A percentile compares a stretch with the other conserved stretches of the same genome.
Evolutionary conservation across 1,140 invertebrate species (phyloP).

Genomic region (Sitodiplosis mosellana): DNA sequence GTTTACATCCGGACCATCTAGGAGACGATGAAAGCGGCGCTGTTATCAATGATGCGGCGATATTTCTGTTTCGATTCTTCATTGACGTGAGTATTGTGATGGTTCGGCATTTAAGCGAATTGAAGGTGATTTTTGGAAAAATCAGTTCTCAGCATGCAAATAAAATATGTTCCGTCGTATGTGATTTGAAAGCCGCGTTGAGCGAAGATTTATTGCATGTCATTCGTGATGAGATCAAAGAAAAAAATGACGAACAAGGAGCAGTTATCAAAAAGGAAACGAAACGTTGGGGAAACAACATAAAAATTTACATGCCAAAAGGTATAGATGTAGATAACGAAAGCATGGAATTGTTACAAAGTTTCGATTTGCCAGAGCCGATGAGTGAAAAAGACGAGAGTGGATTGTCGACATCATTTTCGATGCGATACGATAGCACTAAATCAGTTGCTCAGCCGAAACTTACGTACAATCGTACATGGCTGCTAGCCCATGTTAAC

Average conservation of each 20-base stretch:
- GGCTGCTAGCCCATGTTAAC: conserved; percentile 36
- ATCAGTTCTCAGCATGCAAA: conserved; percentile 26
- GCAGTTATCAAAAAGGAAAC: conserved; percentile 15
- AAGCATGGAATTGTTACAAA: conserved; percentile 23
- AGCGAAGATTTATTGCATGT: not conserved
- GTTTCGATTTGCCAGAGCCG: conserved; percentile 10
- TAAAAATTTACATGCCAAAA: conserved; percentile 21
- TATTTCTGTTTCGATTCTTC: conserved; percentile 40
- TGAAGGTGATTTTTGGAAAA: conserved; percentile 35
- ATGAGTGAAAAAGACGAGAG: conserved; percentile 22
- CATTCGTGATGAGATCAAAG: not conserved
- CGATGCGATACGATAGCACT: conserved; percentile 26
- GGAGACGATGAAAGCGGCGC: conserved; percentile 29
- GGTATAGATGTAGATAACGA: conserved; percentile 17
- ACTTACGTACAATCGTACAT: conserved; percentile 11
- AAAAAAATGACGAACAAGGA: not conserved
- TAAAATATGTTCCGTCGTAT: conserved; percentile 32
- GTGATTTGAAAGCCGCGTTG: conserved; percentile 3
- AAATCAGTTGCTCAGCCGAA: not conserved
- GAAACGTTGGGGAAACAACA: conserved; percentile 27
- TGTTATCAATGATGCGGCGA: conserved; percentile 38
- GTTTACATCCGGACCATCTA: conserved; percentile 10
- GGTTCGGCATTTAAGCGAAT: conserved; percentile 29
- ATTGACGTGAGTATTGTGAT: conserved; percentile 36
- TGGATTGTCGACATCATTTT: conserved; percentile 12